phyloP scores from a whole-genome alignment of 1,140 invertebrate genomes.

The Drosophila oshimai region DNA sequence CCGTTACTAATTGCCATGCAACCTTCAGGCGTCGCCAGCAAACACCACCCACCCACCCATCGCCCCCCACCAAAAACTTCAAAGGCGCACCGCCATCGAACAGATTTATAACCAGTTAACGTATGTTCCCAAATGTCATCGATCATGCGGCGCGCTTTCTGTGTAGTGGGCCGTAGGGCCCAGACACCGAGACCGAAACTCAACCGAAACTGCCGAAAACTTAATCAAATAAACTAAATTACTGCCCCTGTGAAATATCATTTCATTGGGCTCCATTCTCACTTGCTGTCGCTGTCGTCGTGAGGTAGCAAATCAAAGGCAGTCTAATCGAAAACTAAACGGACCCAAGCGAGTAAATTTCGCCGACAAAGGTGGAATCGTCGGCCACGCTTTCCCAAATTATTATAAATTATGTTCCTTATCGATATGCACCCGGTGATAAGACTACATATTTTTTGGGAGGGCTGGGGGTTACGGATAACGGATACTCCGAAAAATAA shows the following conservation, averaged over 20 bases:
- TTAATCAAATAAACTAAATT: conserved; percentile 79
- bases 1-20: conserved; percentile 75
- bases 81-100: conserved; percentile 55
- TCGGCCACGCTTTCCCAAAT: conserved; percentile 72
- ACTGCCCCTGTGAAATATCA: conserved; percentile 67
- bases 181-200: conserved; percentile 9
- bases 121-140: conserved; percentile 71
- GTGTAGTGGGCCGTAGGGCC: conserved; percentile 44
- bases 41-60: conserved; percentile 18
- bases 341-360: conserved; percentile 68
- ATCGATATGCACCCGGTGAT: conserved; percentile 35
- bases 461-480: not conserved
- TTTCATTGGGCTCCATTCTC: conserved; percentile 22
- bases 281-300: conserved; percentile 46
- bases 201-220: conserved; percentile 43
- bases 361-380: conserved; percentile 71
- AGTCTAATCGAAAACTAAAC: conserved; percentile 80
- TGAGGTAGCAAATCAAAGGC: conserved; percentile 76
- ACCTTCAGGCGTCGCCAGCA: conserved; percentile 69
- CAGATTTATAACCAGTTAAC: conserved; percentile 80
- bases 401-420: conserved; percentile 80
- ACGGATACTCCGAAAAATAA: too few species aligned
- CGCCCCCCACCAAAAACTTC: conserved; percentile 32
- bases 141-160: conserved; percentile 76
- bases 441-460: conserved; percentile 5